Conservation (phyloP, 2,797 vertebrate genomes). For the Psittacula echo region DNA sequence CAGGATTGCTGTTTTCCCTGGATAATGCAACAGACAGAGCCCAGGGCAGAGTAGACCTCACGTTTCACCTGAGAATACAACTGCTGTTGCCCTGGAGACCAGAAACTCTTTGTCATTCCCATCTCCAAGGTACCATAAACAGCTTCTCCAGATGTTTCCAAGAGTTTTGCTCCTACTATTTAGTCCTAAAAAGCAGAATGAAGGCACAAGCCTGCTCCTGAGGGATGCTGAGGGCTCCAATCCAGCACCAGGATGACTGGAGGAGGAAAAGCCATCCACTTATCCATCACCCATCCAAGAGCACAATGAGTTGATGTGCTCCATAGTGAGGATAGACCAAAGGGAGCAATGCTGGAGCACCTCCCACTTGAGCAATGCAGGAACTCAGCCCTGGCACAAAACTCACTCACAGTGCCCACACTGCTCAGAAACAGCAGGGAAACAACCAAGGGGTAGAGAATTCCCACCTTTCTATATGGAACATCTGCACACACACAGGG, state of each 20-base stretch:
- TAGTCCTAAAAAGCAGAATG: not conserved
- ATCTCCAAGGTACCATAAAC: not conserved
- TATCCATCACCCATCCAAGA: not conserved
- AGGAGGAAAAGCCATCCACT: not conserved
- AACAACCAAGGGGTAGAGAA: not conserved
- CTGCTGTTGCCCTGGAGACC: not conserved
- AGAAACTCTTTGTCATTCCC: not conserved
- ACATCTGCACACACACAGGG: not conserved
- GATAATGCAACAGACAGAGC: not conserved
- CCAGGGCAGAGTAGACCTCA: not conserved
- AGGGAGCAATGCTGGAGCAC: not conserved
- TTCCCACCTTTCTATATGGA: not conserved
- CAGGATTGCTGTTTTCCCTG: not conserved
- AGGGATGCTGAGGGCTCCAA: not conserved
- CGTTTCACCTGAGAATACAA: not conserved
- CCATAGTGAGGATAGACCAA: rapidly evolving
- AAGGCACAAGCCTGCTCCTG: not conserved
- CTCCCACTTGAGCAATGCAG: not conserved
- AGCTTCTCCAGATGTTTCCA: not conserved
- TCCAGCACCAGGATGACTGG: not conserved
- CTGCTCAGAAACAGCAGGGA: not conserved
- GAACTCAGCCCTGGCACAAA: not conserved
- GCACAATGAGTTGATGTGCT: rapidly evolving
- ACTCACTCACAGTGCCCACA: not conserved
- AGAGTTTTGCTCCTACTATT: not conserved